These are phyloP conservation scores for Hipparchia semele DNA, from an alignment of 2,888 invertebrate species.

Conservation along the genomic window DNA sequence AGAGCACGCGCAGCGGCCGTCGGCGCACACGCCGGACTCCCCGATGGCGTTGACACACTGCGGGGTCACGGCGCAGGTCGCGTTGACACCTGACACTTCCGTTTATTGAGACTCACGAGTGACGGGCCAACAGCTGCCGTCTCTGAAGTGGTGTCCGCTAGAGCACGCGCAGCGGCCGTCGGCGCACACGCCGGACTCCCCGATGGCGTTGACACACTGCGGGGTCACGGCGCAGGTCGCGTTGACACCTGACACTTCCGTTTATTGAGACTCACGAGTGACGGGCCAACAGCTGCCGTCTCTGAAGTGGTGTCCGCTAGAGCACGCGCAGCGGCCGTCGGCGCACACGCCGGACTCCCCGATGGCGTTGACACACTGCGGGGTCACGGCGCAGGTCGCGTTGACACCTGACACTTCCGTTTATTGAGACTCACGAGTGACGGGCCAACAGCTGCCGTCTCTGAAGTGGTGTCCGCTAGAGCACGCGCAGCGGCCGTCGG, in stretches of 20 bases:
- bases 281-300: constrained; percentile 63
- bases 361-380: constrained; percentile 55
- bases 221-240: constrained; percentile 46
- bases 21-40: constrained; percentile 47
- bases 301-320: constrained; percentile 49
- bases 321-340: constrained; percentile 53
- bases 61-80: constrained; percentile 46
- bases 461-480: too few species aligned
- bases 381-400: too few species aligned
- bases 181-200: constrained; percentile 50
- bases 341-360: constrained; percentile 54
- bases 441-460: too few species aligned
- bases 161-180: constrained; percentile 53
- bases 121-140: constrained; percentile 61
- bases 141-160: constrained; percentile 51
- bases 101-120: constrained; percentile 53
- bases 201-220: constrained; percentile 57
- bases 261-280: constrained; percentile 53
- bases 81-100: constrained; percentile 46
- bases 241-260: constrained; percentile 47
- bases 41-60: constrained; percentile 61
- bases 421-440: too few species aligned
- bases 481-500: too few species aligned
- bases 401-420: too few species aligned
- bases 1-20: constrained; percentile 52